phyloP scores from a whole-genome alignment of 2,113 vertebrate genomes.

The Brachypodius melanocephalos region DNA sequence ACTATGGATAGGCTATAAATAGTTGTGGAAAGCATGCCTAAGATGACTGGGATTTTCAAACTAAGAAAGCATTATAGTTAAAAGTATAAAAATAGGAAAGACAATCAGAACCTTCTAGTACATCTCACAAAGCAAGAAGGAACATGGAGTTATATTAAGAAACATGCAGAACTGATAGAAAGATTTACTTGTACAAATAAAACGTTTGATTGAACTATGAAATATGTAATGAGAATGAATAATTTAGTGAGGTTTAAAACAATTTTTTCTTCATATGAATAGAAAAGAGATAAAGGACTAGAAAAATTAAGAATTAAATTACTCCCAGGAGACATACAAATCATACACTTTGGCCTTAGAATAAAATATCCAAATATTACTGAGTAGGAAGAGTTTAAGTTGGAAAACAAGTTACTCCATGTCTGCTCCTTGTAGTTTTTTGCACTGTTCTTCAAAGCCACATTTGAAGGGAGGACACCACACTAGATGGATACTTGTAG shows the following conservation, averaged over 20 bases:
- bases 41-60: background rate
- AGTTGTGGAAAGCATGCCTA: background rate
- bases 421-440: background rate
- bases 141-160: background rate
- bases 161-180: background rate
- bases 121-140: background rate
- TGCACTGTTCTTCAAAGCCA: fast-evolving
- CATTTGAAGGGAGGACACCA: background rate
- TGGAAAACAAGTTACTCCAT: background rate
- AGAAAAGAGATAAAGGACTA: background rate
- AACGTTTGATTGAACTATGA: background rate
- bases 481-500: background rate
- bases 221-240: background rate
- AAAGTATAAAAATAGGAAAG: background rate
- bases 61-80: background rate
- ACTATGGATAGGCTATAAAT: background rate
- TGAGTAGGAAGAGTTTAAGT: background rate
- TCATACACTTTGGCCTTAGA: background rate
- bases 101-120: background rate
- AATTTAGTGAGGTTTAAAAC: background rate
- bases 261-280: background rate
- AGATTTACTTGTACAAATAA: background rate
- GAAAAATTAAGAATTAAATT: background rate
- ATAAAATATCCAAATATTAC: background rate
- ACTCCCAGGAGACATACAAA: background rate